These are phyloP conservation scores for Saturnia pavonia DNA, from an alignment of 2,888 invertebrate species.

Conservation along the genomic window DNA sequence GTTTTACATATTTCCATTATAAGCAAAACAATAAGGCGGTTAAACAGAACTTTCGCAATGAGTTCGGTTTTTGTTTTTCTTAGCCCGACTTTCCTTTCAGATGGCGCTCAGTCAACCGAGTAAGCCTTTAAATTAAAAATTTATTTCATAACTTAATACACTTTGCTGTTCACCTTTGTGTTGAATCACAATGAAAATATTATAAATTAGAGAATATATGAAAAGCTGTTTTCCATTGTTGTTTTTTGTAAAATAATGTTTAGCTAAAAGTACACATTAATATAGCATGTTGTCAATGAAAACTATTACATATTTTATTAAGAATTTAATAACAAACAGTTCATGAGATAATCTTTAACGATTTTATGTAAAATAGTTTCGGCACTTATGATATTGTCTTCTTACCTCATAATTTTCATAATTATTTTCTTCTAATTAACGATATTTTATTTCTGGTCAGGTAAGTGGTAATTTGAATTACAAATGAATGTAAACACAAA, in stretches of 20 bases:
- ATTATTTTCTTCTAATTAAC: too few species aligned
- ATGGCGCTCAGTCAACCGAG: conserved; percentile 75
- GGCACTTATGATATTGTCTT: background rate
- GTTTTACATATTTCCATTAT: background rate
- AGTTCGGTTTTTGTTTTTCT: conserved; percentile 70
- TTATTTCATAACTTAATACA: conserved; percentile 77
- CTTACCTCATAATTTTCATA: background rate
- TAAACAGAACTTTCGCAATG: conserved; percentile 60
- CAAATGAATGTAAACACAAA: too few species aligned
- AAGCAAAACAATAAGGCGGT: conserved; percentile 25
- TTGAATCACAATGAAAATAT: conserved; percentile 78
- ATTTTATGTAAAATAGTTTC: background rate
- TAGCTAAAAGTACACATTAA: too few species aligned
- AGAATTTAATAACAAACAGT: background rate
- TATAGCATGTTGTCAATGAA: background rate
- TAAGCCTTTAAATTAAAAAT: conserved; percentile 78
- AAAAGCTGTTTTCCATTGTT: conserved; percentile 69
- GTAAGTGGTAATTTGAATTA: too few species aligned
- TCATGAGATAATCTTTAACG: background rate
- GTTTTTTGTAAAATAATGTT: conserved; percentile 44
- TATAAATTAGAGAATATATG: conserved; percentile 79
- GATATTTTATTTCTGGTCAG: too few species aligned
- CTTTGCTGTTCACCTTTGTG: conserved; percentile 74
- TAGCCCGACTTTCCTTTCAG: conserved; percentile 74
- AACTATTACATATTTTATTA: background rate